phyloP scores from a whole-genome alignment of 2,888 invertebrate genomes.

The Mystacides longicornis region DNA sequence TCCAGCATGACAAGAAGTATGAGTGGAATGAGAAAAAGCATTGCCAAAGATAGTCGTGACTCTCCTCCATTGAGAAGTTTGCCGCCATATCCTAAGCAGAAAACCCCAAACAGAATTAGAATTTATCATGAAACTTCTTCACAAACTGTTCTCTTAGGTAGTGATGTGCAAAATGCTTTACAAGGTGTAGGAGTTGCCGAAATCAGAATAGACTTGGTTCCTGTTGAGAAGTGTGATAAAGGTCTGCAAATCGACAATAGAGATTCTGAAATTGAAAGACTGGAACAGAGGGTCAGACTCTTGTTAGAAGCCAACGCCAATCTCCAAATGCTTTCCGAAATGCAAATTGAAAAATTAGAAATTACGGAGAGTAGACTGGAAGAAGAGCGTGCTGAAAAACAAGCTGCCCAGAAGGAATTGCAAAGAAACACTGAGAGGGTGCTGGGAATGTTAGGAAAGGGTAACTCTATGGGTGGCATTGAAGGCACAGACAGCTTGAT shows the following conservation, averaged over 20 bases:
- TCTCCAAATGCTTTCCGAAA: slow-evolving; percentile 45
- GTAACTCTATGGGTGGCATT: slow-evolving; percentile 37
- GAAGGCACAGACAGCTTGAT: slow-evolving; percentile 65
- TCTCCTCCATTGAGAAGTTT: slow-evolving; percentile 35
- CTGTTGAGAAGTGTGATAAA: slow-evolving; percentile 45
- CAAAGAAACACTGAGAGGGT: slow-evolving; percentile 68
- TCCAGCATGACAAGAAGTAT: slow-evolving; percentile 37
- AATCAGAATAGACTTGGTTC: slow-evolving; percentile 35
- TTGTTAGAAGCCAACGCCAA: slow-evolving; percentile 55
- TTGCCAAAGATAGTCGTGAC: slow-evolving; percentile 29
- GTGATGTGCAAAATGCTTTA: slow-evolving; percentile 65
- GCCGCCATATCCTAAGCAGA: slow-evolving; percentile 44
- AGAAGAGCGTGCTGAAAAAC: slow-evolving; percentile 63
- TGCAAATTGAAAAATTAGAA: slow-evolving; percentile 39
- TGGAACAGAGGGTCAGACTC: slow-evolving; percentile 52
- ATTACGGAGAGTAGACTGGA: slow-evolving; percentile 55
- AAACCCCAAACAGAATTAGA: slow-evolving; percentile 46
- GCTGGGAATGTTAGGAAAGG: slow-evolving; percentile 48
- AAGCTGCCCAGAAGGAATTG: slow-evolving; percentile 66
- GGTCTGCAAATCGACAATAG: slow-evolving; percentile 59
- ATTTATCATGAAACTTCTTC: slow-evolving; percentile 75
- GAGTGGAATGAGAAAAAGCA: slow-evolving; percentile 25
- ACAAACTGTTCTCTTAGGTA: slow-evolving; percentile 68
- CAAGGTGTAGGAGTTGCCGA: slow-evolving; percentile 48
- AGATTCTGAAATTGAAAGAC: slow-evolving; percentile 54